Evolutionary conservation across 2,888 invertebrate species (phyloP), one percentile per base, ranked within the genome.

Genomic region (Pammene fasciana): DNA sequence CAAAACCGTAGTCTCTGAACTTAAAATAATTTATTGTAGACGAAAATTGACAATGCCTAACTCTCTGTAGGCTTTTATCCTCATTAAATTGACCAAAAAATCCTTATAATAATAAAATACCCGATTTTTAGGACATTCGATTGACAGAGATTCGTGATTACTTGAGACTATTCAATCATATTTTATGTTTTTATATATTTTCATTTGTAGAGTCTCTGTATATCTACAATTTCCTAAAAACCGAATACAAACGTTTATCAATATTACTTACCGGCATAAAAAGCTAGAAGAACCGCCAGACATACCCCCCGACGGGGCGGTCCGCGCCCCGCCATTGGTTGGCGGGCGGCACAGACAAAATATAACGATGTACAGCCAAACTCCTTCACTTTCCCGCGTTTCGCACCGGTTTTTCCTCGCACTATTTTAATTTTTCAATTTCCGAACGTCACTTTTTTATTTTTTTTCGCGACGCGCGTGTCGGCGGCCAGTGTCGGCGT

Each of bases 261-360:
- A 81, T 80, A 80, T 78, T 75, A 90, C 92, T 92, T 85, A 92
- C 92, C 91, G 75, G 79, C 81, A 72, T 77, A 81, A 65, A 86
- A 76, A 71, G 89, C 75, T 72, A 91, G 81, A 73, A 87, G 79
- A 73, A 85, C 76, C 74, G 80, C 81, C 75, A 86, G 77, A 71
- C 80, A 75, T 76, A 78, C 74, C 74, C 73, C 73, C 79, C 85
- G 79, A 82, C 86, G 86, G 88, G 92, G 92, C 92, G 91, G 80
- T 72, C 76, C 85, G 90, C 83, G 75, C 76, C 77, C 81, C 89
- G 84, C 81, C 92, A 92, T 92, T 92, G 92, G 92, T 80, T 86
- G 87, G 84, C 73, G 78, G 88, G 89, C 89, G 88, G 85, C 73
- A 73, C 67, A 64, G 75, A 71, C 79, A 74, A 61, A 61, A 78